Percentiles rank a stretch among this genome's conserved stretches.
Evolutionary conservation across 2,888 invertebrate genomes (phyloP).

Genomic region (Matsumyia berberina): DNA sequence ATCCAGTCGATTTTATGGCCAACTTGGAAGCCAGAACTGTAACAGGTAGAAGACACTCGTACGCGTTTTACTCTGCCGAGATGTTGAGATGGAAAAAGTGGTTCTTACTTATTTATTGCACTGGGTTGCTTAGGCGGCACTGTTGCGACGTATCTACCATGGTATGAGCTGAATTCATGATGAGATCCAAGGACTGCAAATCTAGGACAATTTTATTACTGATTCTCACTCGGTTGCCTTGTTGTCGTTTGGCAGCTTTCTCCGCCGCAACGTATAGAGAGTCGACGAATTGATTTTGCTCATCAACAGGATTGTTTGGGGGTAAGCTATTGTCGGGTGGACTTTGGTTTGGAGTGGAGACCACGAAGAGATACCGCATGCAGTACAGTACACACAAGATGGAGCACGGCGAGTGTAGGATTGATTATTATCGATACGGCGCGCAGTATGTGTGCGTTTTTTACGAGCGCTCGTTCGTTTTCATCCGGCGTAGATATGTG

Average conservation of each 20-base stretch:
- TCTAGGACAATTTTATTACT: slow-evolving; percentile 55
- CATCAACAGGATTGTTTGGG: slow-evolving; percentile 47
- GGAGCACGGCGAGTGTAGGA: slow-evolving; percentile 6
- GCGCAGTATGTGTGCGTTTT: not conserved
- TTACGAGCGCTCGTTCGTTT: no score
- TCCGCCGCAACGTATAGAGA: not conserved
- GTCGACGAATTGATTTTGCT: slow-evolving; percentile 47
- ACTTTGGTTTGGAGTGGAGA: not conserved
- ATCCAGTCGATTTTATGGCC: slow-evolving; percentile 48
- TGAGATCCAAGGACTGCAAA: slow-evolving; percentile 40
- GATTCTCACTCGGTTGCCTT: slow-evolving; percentile 26
- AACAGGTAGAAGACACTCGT: slow-evolving; percentile 40
- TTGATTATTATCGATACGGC: slow-evolving; percentile 3
- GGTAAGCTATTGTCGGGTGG: not conserved
- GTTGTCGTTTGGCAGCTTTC: slow-evolving; percentile 14
- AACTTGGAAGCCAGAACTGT: slow-evolving; percentile 17
- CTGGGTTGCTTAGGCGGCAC: slow-evolving; percentile 22
- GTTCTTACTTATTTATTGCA: slow-evolving; percentile 56
- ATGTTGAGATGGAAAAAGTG: slow-evolving; percentile 22
- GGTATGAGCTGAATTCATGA: slow-evolving; percentile 40
- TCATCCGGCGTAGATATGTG: no score
- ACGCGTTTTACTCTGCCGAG: not conserved
- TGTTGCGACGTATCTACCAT: not conserved
- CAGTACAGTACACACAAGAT: not conserved
- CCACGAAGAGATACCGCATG: not conserved